Evolutionary conservation across 1,140 invertebrate species (phyloP).

Genomic region (Pissodes strobi): DNA sequence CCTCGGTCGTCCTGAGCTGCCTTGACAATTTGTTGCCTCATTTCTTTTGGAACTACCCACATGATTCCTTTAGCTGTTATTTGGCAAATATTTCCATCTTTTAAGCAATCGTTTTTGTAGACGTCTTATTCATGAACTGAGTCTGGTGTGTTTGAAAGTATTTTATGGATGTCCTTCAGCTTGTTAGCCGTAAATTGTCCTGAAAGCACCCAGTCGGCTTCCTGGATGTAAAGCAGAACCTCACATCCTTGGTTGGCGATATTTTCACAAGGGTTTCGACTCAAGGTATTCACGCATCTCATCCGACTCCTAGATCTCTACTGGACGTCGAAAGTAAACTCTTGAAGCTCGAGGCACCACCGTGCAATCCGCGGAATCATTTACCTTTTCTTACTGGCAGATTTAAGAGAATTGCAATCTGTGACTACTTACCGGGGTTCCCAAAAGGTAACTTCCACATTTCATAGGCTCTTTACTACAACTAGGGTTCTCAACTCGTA

Average conservation of each 20-base stretch:
- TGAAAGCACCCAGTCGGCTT: constrained; percentile 30
- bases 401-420: constrained; percentile 44
- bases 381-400: constrained; percentile 40
- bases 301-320: constrained; percentile 43
- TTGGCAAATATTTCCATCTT: too few species aligned
- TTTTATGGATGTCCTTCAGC: constrained; percentile 14
- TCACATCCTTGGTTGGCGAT: neutral
- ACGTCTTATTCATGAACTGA: constrained; percentile 30
- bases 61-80: constrained; percentile 39
- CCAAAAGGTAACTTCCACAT: too few species aligned
- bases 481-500: constrained; percentile 47
- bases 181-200: constrained; percentile 31
- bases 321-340: constrained; percentile 44
- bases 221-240: constrained; percentile 14
- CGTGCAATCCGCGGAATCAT: constrained; percentile 39
- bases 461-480: constrained; percentile 42
- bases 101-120: constrained; percentile 43
- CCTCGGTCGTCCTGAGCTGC: constrained; percentile 49
- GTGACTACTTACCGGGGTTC: too few species aligned
- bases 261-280: constrained; percentile 33
- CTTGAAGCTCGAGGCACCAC: constrained; percentile 45
- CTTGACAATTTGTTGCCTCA: constrained; percentile 47
- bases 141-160: constrained; percentile 29
- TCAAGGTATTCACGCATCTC: constrained; percentile 48
- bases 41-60: constrained; percentile 50